A percentile compares a stretch with the other conserved stretches of the same genome.
phyloP scores from a whole-genome alignment of 2,113 vertebrate genomes.

The Rynchops niger region DNA sequence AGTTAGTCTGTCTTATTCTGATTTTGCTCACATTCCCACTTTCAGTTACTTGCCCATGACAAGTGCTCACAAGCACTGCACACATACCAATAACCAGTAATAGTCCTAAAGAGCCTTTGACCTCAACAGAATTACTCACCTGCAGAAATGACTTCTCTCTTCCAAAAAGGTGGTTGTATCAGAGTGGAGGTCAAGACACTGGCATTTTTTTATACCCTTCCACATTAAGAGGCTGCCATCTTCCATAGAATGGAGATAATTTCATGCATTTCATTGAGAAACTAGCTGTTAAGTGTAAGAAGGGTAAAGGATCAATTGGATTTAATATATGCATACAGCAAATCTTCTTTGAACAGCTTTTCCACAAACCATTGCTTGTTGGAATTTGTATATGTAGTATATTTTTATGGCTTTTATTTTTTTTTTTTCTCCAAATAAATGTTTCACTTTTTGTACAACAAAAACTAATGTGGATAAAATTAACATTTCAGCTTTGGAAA shows the following conservation, averaged over 20 bases:
- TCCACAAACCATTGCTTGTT: neutral
- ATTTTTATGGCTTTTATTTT: neutral
- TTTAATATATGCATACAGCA: neutral
- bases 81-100: neutral
- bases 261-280: neutral
- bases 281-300: neutral
- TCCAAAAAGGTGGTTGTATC: neutral
- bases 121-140: neutral
- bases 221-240: neutral
- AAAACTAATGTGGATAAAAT: neutral
- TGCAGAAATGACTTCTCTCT: neutral
- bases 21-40: neutral
- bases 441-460: neutral
- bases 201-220: neutral
- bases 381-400: neutral
- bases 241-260: neutral
- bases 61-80: neutral
- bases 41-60: neutral
- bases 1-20: neutral
- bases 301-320: neutral
- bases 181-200: neutral
- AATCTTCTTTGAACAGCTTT: neutral
- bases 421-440: neutral
- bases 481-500: constrained; percentile 42
- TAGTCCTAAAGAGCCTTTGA: neutral